A percentile compares a stretch with the other conserved stretches of the same genome.
Evolutionary conservation across 2,113 vertebrate species (phyloP).

Genomic region (Zapus hudsonius): DNA sequence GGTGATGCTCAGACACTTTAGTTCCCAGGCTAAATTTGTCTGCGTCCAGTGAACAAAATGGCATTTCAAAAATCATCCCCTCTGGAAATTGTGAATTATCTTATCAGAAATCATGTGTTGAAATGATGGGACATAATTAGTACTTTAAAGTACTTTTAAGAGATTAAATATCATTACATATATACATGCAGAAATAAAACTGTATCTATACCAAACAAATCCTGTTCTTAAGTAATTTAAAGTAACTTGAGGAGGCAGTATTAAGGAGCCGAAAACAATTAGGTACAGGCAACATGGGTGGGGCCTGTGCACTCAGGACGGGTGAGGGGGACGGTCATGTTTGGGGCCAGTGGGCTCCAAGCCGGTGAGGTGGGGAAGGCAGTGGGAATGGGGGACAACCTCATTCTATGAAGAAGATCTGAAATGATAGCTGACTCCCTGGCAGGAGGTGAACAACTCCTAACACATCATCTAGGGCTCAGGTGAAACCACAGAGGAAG

Average conservation of each 20-base stretch:
- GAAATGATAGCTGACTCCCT: too few relatives aligned
- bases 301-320: too few relatives aligned
- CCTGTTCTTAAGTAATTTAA: constrained; percentile 18
- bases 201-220: neutral
- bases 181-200: neutral
- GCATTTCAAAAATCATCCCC: neutral
- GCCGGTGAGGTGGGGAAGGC: too few relatives aligned
- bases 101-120: neutral
- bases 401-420: too few relatives aligned
- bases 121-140: neutral
- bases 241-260: neutral
- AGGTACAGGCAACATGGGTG: too few relatives aligned
- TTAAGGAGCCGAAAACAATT: constrained; percentile 12
- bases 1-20: neutral
- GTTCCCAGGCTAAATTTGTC: neutral
- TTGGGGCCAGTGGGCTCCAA: too few relatives aligned
- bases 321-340: too few relatives aligned
- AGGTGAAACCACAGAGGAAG: too few relatives aligned
- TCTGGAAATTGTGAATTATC: neutral
- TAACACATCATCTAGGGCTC: too few relatives aligned
- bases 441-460: too few relatives aligned
- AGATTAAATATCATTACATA: neutral
- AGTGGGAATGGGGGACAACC: too few relatives aligned
- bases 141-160: constrained; percentile 3
- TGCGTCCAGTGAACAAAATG: neutral